phyloP scores from a whole-genome alignment of 2,888 invertebrate genomes.

The Eurytoma adleriae region DNA sequence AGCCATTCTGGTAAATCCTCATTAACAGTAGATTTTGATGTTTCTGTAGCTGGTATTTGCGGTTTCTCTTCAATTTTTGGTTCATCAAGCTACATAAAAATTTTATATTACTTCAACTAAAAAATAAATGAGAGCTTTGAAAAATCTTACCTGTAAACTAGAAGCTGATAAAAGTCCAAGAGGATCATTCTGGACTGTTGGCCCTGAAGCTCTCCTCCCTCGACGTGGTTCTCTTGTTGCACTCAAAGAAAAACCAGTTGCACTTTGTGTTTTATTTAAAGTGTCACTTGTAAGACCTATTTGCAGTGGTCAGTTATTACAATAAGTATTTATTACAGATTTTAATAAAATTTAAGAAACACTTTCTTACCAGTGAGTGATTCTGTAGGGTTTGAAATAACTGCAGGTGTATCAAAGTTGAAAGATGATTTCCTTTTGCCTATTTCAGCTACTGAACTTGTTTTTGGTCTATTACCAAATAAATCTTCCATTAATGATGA shows the following conservation, averaged over 20 bases:
- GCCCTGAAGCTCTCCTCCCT: conserved; percentile 62
- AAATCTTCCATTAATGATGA: conserved; percentile 67
- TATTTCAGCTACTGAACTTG: conserved; percentile 29
- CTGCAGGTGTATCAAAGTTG: conserved; percentile 46
- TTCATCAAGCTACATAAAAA: conserved; percentile 53
- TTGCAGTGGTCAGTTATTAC: neutral
- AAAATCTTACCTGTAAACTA: conserved; percentile 34
- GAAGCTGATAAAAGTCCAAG: conserved; percentile 65
- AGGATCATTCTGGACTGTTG: conserved; percentile 64
- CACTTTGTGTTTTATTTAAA: conserved; percentile 4
- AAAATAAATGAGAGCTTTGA: neutral
- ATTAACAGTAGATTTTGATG: conserved; percentile 35
- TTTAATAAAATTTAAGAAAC: neutral
- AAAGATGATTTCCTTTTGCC: conserved; percentile 36
- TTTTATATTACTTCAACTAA: neutral
- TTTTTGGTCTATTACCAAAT: conserved; percentile 63
- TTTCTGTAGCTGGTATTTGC: conserved; percentile 8
- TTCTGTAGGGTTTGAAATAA: conserved; percentile 56
- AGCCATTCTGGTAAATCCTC: conserved; percentile 72
- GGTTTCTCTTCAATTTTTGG: conserved; percentile 43
- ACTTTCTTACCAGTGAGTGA: conserved; percentile 57
- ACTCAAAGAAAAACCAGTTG: conserved; percentile 44
- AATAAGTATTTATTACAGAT: neutral
- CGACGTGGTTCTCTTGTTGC: conserved; percentile 65
- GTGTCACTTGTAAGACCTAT: conserved; percentile 30